A percentile compares a stretch with the other conserved stretches of the same genome.
phyloP scores from a whole-genome alignment of 2,888 invertebrate genomes.

The Phasia obesa region DNA sequence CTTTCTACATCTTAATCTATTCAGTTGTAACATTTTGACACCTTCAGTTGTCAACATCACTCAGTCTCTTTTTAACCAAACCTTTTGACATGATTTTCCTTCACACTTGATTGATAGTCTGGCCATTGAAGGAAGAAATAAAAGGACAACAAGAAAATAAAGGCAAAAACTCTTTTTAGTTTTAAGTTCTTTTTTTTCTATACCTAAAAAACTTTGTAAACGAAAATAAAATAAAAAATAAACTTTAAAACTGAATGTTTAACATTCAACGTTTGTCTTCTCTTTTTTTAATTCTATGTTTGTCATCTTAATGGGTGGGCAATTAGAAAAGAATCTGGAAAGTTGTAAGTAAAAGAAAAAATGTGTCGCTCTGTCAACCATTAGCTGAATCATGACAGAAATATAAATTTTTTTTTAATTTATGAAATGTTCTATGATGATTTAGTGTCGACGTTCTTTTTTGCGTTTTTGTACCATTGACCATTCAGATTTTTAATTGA shows the following conservation, averaged over 20 bases:
- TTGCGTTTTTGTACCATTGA: no score
- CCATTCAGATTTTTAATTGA: neutral
- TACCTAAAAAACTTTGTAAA: neutral
- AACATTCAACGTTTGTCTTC: conserved; percentile 35
- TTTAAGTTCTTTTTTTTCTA: neutral
- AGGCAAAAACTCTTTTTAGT: conserved; percentile 19
- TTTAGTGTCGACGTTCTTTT: no score
- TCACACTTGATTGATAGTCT: conserved; percentile 64
- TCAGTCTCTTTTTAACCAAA: conserved; percentile 57
- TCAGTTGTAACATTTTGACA: conserved; percentile 68
- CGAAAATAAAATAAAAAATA: conserved; percentile 13
- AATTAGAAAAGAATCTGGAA: conserved; percentile 50
- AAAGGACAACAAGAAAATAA: neutral
- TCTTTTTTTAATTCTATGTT: conserved; percentile 15
- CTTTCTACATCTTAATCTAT: conserved; percentile 47
- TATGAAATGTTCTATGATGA: neutral
- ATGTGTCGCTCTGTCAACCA: conserved; percentile 22
- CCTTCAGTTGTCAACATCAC: conserved; percentile 68
- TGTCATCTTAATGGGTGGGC: conserved; percentile 28
- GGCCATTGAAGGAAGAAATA: conserved; percentile 27
- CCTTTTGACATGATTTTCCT: conserved; percentile 62
- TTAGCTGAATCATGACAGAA: conserved; percentile 14
- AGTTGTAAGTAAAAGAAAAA: conserved; percentile 19
- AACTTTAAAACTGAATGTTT: conserved; percentile 32
- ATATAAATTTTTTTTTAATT: conserved; percentile 23